Evolutionary conservation across 1,140 invertebrate genomes (phyloP), one percentile per base, ranked within the genome.

Genomic region (Plodia interpunctella): DNA sequence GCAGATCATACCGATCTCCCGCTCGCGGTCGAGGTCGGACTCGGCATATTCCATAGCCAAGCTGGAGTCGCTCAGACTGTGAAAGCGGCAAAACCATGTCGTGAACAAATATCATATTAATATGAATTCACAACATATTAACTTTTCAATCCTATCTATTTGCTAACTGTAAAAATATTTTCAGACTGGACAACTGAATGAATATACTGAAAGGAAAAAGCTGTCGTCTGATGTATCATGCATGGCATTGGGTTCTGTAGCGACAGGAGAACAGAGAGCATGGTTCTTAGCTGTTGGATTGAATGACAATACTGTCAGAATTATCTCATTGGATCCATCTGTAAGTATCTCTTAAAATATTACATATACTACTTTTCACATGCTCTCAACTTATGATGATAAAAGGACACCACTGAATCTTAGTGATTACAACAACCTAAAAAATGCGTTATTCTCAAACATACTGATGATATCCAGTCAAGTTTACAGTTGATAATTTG

Each of bases 271-370:
- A 86, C 97, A 98, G 72, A 91, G 98, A 65, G 98, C 96, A 0
- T 95, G 98, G 90, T 99, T 99, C 80, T 91, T 99, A 58, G 98
- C 98, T 65, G 98, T 99, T 11, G 98, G 99, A 11, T 90, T 99
- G 8, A 94, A 96, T 25, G 98, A 99, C 70, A 98, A 98, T 72
- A 99, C 98, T 20, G 98, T 99, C 21, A 92, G 98, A 66, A 98
- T 99, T 54, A 98, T 99, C 35, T 99, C 98, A 0, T 90, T 99
- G 15, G 98, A 99, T 91, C 98, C 98, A 11, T 93, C 94, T 49
- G 95, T 95, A 90, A 93, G 92, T 69, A 51, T 62, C 21, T 25
- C 21, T 25, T 25, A 25, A 60, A 38, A 30, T 54, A 13, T 44
- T 63, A 28, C 54, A 59, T 55, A 49, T 60, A 32, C 17, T 38